Evolutionary conservation across 2,113 vertebrate species (phyloP), one percentile per base, ranked within the genome.

Genomic region (Climacteris rufus): DNA sequence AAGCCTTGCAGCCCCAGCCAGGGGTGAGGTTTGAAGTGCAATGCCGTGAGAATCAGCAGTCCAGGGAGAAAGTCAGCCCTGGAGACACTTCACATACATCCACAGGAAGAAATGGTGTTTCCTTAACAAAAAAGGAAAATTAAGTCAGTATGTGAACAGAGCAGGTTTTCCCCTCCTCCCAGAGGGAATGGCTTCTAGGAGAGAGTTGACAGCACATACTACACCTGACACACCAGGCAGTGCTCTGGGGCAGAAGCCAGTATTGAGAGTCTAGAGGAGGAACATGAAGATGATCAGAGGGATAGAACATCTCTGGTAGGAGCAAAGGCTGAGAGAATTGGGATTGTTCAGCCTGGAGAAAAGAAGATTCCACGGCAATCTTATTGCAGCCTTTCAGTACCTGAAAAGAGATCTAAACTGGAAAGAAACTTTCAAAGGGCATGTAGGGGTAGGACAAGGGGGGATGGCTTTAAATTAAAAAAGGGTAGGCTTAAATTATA

Each of bases 201-300:
- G 17, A 8, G 0, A 3, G 18, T 0, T 71, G 63, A 16, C 33
- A 71, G 17, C 21, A 27, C 52, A 59, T 3, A 1, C 2, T 5
- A 8, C 33, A 61, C 64, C 60, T 63, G 64, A 50, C 25, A 52
- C 30, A 35, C 7, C 33, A 30, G 14, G n/a, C 22, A 56, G 31
- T 23, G 54, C 60, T 64, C 60, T 60, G 17, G 14, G 44, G 35
- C 40, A 35, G 61, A 22, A 60, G 24, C 13, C 1, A 7, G 10
- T 16, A 8, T 2, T 31, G 49, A 83, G 13, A 21, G 61, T 15
- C 39, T 45, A n/a, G n/a, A 40, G 53, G 24, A 75, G 24, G 20
- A 24, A n/a, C 53, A 25, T 39, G 40, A 39, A 52, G 13, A 30
- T 53, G 19, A 20, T 24, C 3, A 39, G 45, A 82, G 45, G n/a